Base-by-base conservation (phyloP, 1,140 invertebrate species). In the Conopomorpha cramerella region DNA sequence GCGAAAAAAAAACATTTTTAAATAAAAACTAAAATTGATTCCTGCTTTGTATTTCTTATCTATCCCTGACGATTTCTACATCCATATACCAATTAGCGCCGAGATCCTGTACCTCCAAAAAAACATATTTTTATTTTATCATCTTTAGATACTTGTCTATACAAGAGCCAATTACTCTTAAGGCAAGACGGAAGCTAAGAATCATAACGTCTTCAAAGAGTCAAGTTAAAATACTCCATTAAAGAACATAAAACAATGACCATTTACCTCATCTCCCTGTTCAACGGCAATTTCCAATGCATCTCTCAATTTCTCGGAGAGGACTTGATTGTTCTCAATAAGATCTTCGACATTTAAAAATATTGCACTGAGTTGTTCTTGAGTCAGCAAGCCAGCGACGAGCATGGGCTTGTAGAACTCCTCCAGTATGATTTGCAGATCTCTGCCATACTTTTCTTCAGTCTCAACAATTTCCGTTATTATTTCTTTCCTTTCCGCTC, bases 401-500 rank as follows among this genome's bases (percentile, higher is more conserved):
- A 93, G 78, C 88, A 96, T 95, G 0, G 93, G 95, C 51, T 89
- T 86, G 66, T 94, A 93, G 71, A 98, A 97, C 65, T 98, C 93
- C 66, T 97, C 92, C 28, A 93, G 72, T 38, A 97, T 90, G 29
- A 97, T 95, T 53, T 89, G 86, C 44, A 97, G 77, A 78, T 97
- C 94, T 45, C 93, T 80, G 1, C 93, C 93, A 61, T 97, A 98
- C 61, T 95, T 97, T 47, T 95, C 87, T 78, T 98, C 95, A 1
- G 95, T 97, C 67, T 98, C 95, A 2, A 96, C 90, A 41, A 98
- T 95, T 80, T 98, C 95, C 1, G 88, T 90, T 31, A 98, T 92
- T 12, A 96, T 96, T 78, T 97, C 93, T 56, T 94, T 93, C 23
- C 94, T 82, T 61, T 98, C 93, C 0, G 87, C 84, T 37, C 93